Conservation (phyloP, 2,797 vertebrate species). For the Coregonus sp. region DNA sequence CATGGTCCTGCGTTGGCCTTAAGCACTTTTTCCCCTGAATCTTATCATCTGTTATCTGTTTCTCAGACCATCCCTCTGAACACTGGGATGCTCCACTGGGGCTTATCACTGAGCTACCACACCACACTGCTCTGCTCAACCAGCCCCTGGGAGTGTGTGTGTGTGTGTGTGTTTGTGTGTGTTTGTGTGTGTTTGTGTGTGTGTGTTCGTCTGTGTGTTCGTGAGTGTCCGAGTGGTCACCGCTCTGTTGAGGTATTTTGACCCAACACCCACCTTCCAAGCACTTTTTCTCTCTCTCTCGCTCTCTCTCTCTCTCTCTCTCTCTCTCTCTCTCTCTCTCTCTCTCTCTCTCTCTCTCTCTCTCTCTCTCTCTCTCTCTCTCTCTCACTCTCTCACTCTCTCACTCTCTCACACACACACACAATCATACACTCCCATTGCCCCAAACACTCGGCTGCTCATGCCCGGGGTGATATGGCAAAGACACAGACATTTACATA, state of each 20-base stretch:
- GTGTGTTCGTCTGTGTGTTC: background rate
- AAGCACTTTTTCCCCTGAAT: slow-evolving; percentile 72
- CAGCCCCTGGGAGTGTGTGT: slow-evolving; percentile 42
- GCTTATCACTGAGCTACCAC: slow-evolving; percentile 55
- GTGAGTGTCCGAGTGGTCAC: background rate
- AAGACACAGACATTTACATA: slow-evolving; percentile 77
- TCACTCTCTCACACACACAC: background rate
- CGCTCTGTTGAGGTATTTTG: background rate
- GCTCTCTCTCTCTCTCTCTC: background rate
- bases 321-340: background rate
- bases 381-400: background rate
- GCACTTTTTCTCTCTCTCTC: background rate
- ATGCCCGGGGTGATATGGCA: slow-evolving; percentile 67
- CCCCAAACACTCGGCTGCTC: slow-evolving; percentile 43
- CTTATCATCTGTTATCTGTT: slow-evolving; percentile 77
- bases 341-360: background rate
- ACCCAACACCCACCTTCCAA: background rate
- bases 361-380: background rate
- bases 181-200: background rate
- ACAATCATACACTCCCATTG: slow-evolving; percentile 11
- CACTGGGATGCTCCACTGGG: slow-evolving; percentile 65
- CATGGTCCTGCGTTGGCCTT: slow-evolving; percentile 38
- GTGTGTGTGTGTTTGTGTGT: slow-evolving; percentile 1
- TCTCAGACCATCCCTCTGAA: slow-evolving; percentile 73
- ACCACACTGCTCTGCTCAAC: slow-evolving; percentile 23